phyloP scores from a whole-genome alignment of 2,113 vertebrate species.

The Apistogramma diplotaenia region DNA sequence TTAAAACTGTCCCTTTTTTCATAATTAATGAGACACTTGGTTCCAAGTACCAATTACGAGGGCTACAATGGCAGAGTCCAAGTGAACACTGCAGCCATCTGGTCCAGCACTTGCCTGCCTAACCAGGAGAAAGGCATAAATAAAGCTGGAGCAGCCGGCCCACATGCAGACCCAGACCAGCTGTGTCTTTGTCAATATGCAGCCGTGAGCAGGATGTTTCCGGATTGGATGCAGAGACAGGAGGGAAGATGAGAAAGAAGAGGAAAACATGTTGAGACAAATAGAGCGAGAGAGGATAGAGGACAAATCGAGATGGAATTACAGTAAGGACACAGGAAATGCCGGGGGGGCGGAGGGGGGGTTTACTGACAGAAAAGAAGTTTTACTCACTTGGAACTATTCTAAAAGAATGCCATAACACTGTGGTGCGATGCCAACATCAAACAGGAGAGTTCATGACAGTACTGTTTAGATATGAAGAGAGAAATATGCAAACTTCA shows the following conservation, averaged over 20 bases:
- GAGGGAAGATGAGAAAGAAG: slow-evolving; percentile 28
- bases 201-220: slow-evolving; percentile 59
- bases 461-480: neutral
- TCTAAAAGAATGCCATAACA: neutral
- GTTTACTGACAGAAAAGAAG: neutral
- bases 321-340: neutral
- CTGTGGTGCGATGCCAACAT: neutral
- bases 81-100: slow-evolving; percentile 66
- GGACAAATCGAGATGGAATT: neutral
- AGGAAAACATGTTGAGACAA: neutral
- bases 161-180: slow-evolving; percentile 62
- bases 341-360: neutral
- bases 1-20: slow-evolving; percentile 64
- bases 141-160: slow-evolving; percentile 54
- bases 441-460: neutral
- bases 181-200: slow-evolving; percentile 65
- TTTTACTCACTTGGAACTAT: neutral
- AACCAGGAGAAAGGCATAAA: slow-evolving; percentile 53
- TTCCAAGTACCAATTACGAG: slow-evolving; percentile 69
- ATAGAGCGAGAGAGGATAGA: neutral
- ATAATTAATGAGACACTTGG: slow-evolving; percentile 70
- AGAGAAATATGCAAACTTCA: neutral
- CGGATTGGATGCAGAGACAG: slow-evolving; percentile 27
- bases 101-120: slow-evolving; percentile 44
- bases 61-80: slow-evolving; percentile 55